Evolutionary conservation across 2,888 invertebrate genomes (phyloP), one percentile per base, ranked within the genome.

Genomic region (Oscheius onirici): DNA sequence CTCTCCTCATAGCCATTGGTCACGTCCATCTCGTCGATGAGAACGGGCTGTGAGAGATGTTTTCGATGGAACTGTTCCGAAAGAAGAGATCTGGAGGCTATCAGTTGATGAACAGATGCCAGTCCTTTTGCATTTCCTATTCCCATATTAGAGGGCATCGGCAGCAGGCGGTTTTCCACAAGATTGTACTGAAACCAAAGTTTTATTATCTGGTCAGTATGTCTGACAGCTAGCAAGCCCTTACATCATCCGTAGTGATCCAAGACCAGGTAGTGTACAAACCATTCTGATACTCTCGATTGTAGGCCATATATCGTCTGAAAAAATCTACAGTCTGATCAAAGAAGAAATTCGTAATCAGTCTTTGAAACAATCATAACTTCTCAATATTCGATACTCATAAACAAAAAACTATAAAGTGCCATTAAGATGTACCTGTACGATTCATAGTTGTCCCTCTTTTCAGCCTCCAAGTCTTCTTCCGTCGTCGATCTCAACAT

Each of bases 101-200:
- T 34, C 13, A 80, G 52, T 6, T 75, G 73, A 65, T 78, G 81
- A 40, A 81, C 72, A 34, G 78, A 73, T 15, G 83, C 80, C 17
- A 83, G 69, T 26, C 77, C 73, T 28, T 73, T 58, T 0, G 80
- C 78, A 58, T 74, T 78, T 1, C 78, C 77, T n/a, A 83, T 80
- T 26, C 80, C 83, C 78, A 83, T 79, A 54, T 83, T 83, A 0
- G 83, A 83, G 2, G 83, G 83, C 83, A 83, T 81, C 28, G 78
- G 77, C 0, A 83, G 69, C 1, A 78, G 70, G 1, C 80, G 79
- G 68, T 83, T 83, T 22, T 75, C 74, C 10, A 79, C 10, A 40
- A 69, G 24, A 68, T 83, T 83, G 71, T 83, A 83, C 82, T 83
- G 60, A 58, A 80, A 74, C 34, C 3, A 34, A 57, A 24, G 34